These are phyloP conservation scores for Augiades crinisus DNA, from an alignment of 2,888 invertebrate species.

Conservation along the genomic window DNA sequence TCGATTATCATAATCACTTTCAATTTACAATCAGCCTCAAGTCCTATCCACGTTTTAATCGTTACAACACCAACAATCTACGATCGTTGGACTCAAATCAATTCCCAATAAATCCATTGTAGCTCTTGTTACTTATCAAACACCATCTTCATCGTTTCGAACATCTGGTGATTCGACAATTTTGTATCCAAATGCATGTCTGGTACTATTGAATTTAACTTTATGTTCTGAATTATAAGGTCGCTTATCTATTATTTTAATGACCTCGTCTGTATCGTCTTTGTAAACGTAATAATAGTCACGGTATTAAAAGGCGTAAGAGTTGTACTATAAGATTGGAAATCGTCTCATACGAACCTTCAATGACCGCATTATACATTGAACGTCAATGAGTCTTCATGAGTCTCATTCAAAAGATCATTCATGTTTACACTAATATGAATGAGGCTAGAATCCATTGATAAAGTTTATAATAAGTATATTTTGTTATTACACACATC, in stretches of 20 bases:
- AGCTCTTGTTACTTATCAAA: constrained; percentile 53
- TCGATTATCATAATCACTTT: constrained; percentile 15
- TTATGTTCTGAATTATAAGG: constrained; percentile 2
- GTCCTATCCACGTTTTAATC: constrained; percentile 44
- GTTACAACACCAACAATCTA: constrained; percentile 36
- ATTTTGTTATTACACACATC: background rate
- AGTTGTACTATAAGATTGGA: constrained; percentile 2
- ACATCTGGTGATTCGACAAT: constrained; percentile 56
- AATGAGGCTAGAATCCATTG: constrained; percentile 35
- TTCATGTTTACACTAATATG: constrained; percentile 50
- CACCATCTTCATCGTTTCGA: constrained; percentile 54
- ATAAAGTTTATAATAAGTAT: background rate
- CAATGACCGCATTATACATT: constrained; percentile 32
- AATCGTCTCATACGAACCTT: background rate
- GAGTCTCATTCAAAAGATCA: constrained; percentile 61
- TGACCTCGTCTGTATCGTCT: background rate
- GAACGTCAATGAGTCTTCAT: constrained; percentile 57
- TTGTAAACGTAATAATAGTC: background rate
- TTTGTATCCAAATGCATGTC: background rate
- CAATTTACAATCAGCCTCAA: constrained; percentile 18
- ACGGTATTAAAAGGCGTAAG: constrained; percentile 3
- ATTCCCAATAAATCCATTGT: constrained; percentile 56
- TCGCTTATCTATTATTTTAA: constrained; percentile 8
- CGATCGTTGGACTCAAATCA: constrained; percentile 53
- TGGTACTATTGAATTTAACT: constrained; percentile 11